Evolutionary conservation across 2,113 vertebrate genomes (phyloP), one percentile per base, ranked within the genome.

Genomic region (Hippotragus niger): DNA sequence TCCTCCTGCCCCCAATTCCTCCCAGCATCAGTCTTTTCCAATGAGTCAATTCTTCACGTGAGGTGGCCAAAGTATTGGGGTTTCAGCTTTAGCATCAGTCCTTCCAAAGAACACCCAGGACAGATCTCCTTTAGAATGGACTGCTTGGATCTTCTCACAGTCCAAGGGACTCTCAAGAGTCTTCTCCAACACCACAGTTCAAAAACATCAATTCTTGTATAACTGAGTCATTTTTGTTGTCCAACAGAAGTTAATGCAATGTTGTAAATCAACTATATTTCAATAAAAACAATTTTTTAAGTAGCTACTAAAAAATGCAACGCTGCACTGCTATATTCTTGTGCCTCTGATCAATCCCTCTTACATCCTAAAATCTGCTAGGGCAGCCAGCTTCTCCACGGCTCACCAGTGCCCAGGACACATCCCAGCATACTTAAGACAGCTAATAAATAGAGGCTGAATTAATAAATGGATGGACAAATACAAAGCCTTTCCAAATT

Each of bases 1-100:
- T 60, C 27, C 1, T 29, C 58, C 29, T 60, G 58, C 27, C 58
- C 58, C 58, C 13, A 60, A 14, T 31, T 13, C 58, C 12, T 60
- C 58, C 58, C 58, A 31, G 13, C 58, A 14, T 60, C 58, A 60
- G 5, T 60, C 58, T 31, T 62, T 62, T 15, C 29, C 58, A 62
- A 15, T 7, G 60, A 62, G 60, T 62, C 60, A 62, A 15, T 0
- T 62, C 29, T 62, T 62, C 2, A 0, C 0, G 0, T 62, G 29
- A 62, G 60, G 29, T 62, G 13, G 13, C 6, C 60, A 7, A 62
- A 62, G 29, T 62, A 62, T 7, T 31, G 13, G 60, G 15, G 60
- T 62, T 62, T 62, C 60, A 62, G 60, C 60, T 15, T 3, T 31
- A 62, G 29, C 60, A 62, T 62, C 29, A 62, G 5, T 62, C 58